A percentile compares a stretch with the other conserved stretches of the same genome.
These are phyloP conservation scores for Magallana ariakensis DNA, from an alignment of 1,140 invertebrate species.

Conservation along the genomic window DNA sequence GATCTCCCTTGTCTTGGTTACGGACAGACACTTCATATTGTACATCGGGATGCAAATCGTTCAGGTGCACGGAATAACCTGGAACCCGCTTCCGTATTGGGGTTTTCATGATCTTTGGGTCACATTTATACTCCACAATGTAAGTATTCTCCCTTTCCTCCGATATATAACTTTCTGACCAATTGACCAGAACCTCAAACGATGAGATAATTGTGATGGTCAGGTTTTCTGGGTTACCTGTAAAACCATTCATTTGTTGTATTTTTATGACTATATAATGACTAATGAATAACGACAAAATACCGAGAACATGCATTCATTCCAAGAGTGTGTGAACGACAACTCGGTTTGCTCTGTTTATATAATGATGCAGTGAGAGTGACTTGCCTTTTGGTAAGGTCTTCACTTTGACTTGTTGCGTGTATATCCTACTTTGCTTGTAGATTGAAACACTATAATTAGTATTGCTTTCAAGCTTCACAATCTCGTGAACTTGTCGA, in stretches of 20 bases:
- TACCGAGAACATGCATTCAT: too few relatives aligned
- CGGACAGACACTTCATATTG: neutral
- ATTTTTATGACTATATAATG: too few relatives aligned
- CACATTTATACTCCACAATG: constrained; percentile 26
- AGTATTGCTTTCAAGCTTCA: neutral
- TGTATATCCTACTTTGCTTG: constrained; percentile 1
- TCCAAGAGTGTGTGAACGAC: neutral
- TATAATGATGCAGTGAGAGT: neutral
- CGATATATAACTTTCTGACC: neutral
- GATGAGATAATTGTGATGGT: neutral
- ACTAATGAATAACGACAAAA: too few relatives aligned
- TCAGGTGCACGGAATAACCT: neutral
- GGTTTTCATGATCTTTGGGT: neutral
- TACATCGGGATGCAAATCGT: neutral
- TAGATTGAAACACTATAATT: neutral
- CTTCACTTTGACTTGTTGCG: neutral
- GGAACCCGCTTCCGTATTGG: neutral
- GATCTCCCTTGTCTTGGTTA: constrained; percentile 3
- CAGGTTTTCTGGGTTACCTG: constrained; percentile 23
- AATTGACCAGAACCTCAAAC: neutral
- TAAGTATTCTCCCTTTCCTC: neutral
- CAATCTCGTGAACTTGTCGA: constrained; percentile 3
- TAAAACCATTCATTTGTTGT: neutral
- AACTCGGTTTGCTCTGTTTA: neutral
- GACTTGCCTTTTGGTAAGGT: neutral